phyloP scores from a whole-genome alignment of 2,797 vertebrate genomes.

The Valencia hispanica region DNA sequence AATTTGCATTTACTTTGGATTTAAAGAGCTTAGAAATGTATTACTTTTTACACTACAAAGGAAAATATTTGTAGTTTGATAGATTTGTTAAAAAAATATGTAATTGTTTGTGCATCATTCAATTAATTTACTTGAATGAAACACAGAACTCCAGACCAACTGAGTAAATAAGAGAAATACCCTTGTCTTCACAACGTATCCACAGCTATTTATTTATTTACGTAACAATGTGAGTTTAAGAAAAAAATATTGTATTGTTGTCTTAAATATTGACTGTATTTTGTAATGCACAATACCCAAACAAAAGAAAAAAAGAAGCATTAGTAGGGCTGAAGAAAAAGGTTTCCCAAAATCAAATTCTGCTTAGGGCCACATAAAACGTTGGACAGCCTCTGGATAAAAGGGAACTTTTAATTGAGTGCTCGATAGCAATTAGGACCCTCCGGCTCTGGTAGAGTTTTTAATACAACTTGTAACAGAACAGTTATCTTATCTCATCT shows the following conservation, averaged over 20 bases:
- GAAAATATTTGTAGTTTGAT: neutral
- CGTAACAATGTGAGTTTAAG: neutral
- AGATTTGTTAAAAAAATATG: neutral
- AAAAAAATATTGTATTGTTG: neutral
- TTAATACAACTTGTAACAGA: neutral
- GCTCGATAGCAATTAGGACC: neutral
- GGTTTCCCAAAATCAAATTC: neutral
- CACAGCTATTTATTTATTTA: neutral
- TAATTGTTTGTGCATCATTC: neutral
- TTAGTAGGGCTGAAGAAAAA: neutral
- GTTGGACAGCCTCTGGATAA: neutral
- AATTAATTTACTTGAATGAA: neutral
- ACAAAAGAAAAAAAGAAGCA: neutral
- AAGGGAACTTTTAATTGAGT: neutral
- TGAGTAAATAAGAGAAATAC: neutral
- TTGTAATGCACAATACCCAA: neutral
- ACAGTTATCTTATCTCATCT: neutral
- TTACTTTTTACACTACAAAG: neutral
- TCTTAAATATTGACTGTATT: neutral
- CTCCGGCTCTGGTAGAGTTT: neutral
- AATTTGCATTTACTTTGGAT: neutral
- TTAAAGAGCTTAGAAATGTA: neutral
- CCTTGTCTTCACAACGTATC: neutral
- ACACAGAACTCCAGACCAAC: neutral
- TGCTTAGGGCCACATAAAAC: no score